Evolutionary conservation across 2,888 invertebrate species (phyloP).

Genomic region (Linnaemya tessellans): DNA sequence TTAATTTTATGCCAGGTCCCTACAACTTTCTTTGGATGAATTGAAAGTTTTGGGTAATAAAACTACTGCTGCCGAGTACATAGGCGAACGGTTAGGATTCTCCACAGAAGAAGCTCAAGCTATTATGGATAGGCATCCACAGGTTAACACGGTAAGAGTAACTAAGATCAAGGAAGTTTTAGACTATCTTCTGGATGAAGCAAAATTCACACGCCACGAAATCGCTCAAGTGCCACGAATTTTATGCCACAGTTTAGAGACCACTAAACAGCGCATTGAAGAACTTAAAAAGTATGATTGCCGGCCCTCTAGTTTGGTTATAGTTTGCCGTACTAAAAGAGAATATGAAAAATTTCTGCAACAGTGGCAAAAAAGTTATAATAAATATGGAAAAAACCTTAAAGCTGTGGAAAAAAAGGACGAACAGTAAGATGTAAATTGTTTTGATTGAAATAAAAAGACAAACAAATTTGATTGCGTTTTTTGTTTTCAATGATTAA

Average conservation of each 20-base stretch:
- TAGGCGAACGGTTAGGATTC: conserved; percentile 85
- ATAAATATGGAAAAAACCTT: background rate
- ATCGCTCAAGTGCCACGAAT: conserved; percentile 85
- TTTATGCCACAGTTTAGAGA: conserved; percentile 85
- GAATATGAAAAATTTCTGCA: conserved; percentile 85
- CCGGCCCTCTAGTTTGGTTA: conserved; percentile 84
- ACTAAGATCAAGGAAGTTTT: conserved; percentile 86
- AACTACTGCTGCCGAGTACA: conserved; percentile 84
- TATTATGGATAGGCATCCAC: conserved; percentile 85
- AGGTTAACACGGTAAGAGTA: conserved; percentile 84
- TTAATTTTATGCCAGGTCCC: conserved; percentile 75
- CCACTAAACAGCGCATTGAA: conserved; percentile 84
- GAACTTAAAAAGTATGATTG: conserved; percentile 84
- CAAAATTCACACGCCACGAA: conserved; percentile 84
- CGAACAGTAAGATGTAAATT: background rate
- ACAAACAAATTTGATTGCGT: background rate
- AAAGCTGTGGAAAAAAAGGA: background rate
- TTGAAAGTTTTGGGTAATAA: conserved; percentile 84
- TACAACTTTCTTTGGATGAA: conserved; percentile 80
- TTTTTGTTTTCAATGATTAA: background rate
- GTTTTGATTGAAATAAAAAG: background rate
- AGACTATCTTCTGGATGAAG: conserved; percentile 85
- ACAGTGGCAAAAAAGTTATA: conserved; percentile 76
- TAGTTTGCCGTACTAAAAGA: conserved; percentile 85
- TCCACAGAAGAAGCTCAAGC: conserved; percentile 83